Percentiles rank a stretch among this genome's conserved stretches.
Conservation (phyloP, 2,797 vertebrate genomes). For the Loris lydekkerianus region DNA sequence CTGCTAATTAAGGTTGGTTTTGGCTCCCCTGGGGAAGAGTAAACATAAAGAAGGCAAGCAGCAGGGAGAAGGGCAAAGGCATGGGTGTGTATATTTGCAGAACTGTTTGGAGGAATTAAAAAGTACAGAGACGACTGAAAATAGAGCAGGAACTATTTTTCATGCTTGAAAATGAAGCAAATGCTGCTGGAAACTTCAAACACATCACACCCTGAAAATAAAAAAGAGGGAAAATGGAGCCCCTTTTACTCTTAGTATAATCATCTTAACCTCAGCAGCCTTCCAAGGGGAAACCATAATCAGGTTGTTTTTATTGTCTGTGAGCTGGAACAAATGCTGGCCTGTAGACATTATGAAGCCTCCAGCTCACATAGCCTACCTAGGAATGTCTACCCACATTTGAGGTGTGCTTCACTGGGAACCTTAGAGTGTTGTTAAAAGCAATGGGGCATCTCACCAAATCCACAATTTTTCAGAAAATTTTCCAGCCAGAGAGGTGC, state of each 20-base stretch:
- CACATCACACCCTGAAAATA: constrained; percentile 65
- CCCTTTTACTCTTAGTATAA: constrained; percentile 4
- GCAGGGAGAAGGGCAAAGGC: neutral
- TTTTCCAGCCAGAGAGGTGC: constrained; percentile 53
- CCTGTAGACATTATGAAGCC: constrained; percentile 12
- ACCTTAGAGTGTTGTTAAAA: neutral
- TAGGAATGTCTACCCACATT: constrained; percentile 36
- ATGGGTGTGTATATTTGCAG: neutral
- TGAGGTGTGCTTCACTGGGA: neutral
- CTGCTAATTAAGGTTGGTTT: constrained; percentile 49
- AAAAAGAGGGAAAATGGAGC: constrained; percentile 2
- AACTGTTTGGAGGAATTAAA: neutral
- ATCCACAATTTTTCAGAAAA: constrained; percentile 4
- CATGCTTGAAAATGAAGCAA: constrained; percentile 59
- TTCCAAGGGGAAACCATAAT: constrained; percentile 46
- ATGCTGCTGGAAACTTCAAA: constrained; percentile 36
- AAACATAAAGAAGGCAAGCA: neutral
- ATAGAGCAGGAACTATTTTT: constrained; percentile 29
- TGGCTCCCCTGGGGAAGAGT: neutral
- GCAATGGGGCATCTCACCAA: neutral
- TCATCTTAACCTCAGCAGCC: neutral
- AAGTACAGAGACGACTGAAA: constrained; percentile 40
- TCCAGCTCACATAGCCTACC: constrained; percentile 16
- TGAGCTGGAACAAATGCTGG: constrained; percentile 28
- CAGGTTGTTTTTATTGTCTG: constrained; percentile 68